Percentiles rank a stretch among this genome's conserved stretches.
Evolutionary conservation across 2,888 invertebrate genomes (phyloP).

Genomic region (Formica aserva): DNA sequence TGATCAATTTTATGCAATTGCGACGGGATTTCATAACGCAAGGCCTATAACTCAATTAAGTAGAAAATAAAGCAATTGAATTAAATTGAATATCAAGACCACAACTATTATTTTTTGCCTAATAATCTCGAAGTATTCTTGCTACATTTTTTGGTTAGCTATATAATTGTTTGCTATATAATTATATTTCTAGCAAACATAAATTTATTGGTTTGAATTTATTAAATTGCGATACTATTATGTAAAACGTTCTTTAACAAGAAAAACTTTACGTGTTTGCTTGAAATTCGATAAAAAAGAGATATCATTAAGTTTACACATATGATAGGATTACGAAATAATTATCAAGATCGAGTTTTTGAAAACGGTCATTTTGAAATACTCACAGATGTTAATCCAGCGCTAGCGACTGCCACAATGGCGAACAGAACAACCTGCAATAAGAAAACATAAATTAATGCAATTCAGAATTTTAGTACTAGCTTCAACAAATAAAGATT

Average conservation of each 20-base stretch:
- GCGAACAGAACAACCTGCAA: conserved; percentile 81
- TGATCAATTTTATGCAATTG: conserved; percentile 22
- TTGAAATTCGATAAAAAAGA: background rate
- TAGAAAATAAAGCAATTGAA: background rate
- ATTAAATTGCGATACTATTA: background rate
- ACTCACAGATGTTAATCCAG: conserved; percentile 56
- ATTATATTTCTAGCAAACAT: background rate
- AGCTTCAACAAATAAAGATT: background rate
- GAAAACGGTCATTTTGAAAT: background rate
- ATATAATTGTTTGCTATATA: background rate
- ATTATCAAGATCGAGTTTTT: background rate
- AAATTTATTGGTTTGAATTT: background rate
- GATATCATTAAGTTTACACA: background rate
- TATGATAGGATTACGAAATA: background rate
- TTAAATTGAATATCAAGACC: conserved; percentile 1
- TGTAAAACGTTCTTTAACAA: background rate
- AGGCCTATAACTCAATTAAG: background rate
- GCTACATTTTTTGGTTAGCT: background rate
- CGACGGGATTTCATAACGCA: background rate
- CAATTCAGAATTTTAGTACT: background rate
- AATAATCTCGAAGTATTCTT: background rate
- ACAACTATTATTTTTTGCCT: background rate
- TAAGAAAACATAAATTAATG: background rate
- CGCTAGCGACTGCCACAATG: conserved; percentile 80
- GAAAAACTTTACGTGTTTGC: background rate